Evolutionary conservation across 2,113 vertebrate species (phyloP), one percentile per base, ranked within the genome.

Genomic region (Odobenus rosmarus): DNA sequence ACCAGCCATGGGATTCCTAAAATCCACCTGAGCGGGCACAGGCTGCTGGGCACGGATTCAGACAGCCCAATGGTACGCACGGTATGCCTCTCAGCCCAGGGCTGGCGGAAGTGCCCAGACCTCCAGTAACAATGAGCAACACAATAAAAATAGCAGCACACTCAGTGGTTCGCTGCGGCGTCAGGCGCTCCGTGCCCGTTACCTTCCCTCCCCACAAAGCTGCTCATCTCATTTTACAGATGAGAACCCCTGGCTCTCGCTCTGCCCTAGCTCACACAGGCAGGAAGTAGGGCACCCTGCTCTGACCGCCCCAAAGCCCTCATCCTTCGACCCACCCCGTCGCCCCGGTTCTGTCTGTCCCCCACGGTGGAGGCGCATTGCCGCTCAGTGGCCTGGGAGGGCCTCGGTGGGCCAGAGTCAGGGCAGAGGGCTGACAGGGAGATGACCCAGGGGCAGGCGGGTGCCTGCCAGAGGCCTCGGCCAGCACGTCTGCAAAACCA

Each of bases 11-110:
- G 55, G 81, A 23, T 53, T n/a, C 95, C 81, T 14, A 5, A 1
- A 8, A 84, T 12, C 8, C 7, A 0, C 49, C 74, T 31, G 0
- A 15, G 24, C 2, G 53, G 71, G 36, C 46, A 1, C 39, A 0
- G 53, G 82, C 89, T 83, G 77, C 72, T 72, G 6, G 49, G 62
- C 28, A 24, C 7, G 0, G 53, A 18, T 1, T 5, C 31, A 51
- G 77, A 74, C 69, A 11, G 76, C 31, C 74, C 33, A 62, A 46
- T 31, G 74, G 91, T 24, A 13, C 28, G 0, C 19, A 3, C 0
- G 0, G 12, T 15, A 5, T 13, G 33, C 55, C 82, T 36, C 53
- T 19, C 24, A 9, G 46, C 62, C 93, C 83, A 5, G 59, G 59
- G 84, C 69, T 36, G 23, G 61, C 5, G 4, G 76, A 59, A 16